These are phyloP conservation scores for Cataglyphis albicans DNA, from an alignment of 2,888 invertebrate genomes.

Conservation along the genomic window DNA sequence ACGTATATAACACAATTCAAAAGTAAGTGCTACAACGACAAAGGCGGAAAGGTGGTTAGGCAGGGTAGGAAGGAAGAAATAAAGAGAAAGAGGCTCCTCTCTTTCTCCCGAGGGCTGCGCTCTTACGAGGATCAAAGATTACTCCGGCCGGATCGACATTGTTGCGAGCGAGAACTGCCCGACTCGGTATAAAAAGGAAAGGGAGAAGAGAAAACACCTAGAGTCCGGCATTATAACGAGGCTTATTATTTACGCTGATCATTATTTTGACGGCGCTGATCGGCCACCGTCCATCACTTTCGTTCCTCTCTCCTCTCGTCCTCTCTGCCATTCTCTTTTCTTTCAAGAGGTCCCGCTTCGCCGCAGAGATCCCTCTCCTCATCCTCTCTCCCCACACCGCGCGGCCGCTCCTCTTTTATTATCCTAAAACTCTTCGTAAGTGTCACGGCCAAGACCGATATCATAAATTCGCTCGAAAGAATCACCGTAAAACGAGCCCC, in stretches of 20 bases:
- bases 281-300: slow-evolving; percentile 84
- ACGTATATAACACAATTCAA: slow-evolving; percentile 38
- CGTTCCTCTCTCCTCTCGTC: slow-evolving; percentile 71
- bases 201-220: slow-evolving; percentile 54
- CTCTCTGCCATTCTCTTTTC: slow-evolving; percentile 51
- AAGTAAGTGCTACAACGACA: slow-evolving; percentile 30
- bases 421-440: slow-evolving; percentile 82
- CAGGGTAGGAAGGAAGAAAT: slow-evolving; percentile 10
- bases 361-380: slow-evolving; percentile 57
- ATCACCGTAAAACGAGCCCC: slow-evolving; percentile 65
- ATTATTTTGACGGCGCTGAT: slow-evolving; percentile 85
- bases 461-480: slow-evolving; percentile 80
- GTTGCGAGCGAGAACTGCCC: slow-evolving; percentile 49
- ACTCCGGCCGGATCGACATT: slow-evolving; percentile 53
- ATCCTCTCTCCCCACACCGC: slow-evolving; percentile 54
- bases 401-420: slow-evolving; percentile 80
- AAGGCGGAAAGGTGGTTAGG: slow-evolving; percentile 31
- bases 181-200: slow-evolving; percentile 47
- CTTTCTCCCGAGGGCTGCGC: slow-evolving; percentile 43
- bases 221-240: slow-evolving; percentile 64
- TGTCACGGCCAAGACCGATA: slow-evolving; percentile 80
- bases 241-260: slow-evolving; percentile 81
- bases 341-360: slow-evolving; percentile 43
- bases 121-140: slow-evolving; percentile 61
- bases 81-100: slow-evolving; percentile 46